phyloP scores from a whole-genome alignment of 23 tunicate genomes.

The Halocynthia aurantium region DNA sequence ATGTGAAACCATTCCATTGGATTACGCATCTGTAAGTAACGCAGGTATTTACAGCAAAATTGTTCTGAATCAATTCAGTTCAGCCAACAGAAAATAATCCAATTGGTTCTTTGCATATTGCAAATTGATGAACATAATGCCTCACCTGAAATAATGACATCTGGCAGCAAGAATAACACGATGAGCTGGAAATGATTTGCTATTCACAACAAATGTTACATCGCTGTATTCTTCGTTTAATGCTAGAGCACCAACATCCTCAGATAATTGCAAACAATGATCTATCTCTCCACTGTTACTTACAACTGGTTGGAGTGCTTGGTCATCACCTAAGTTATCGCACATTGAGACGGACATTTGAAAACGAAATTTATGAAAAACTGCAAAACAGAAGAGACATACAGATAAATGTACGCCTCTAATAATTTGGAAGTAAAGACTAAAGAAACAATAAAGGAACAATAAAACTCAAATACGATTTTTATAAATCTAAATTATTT shows the following conservation, averaged over 20 bases:
- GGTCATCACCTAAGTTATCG: slow-evolving; percentile 13
- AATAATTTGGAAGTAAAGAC: too few relatives aligned
- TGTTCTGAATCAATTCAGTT: background rate
- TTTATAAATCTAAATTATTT: too few relatives aligned
- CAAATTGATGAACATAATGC: background rate
- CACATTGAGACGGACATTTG: slow-evolving; percentile 23
- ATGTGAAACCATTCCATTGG: background rate
- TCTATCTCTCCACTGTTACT: slow-evolving; percentile 35
- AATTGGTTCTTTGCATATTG: background rate
- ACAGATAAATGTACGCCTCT: too few relatives aligned
- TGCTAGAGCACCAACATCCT: slow-evolving; percentile 61
- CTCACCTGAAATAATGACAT: slow-evolving; percentile 61
- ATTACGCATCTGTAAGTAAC: background rate
- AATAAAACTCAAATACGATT: too few relatives aligned
- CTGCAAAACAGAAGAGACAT: too few relatives aligned
- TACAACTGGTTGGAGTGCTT: background rate
- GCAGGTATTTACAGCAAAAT: background rate
- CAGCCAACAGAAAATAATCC: background rate
- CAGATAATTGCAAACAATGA: slow-evolving; percentile 59
- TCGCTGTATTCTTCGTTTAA: slow-evolving; percentile 64
- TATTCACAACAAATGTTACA: slow-evolving; percentile 79
- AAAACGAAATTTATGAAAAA: too few relatives aligned
- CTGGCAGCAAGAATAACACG: slow-evolving; percentile 85
- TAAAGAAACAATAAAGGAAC: too few relatives aligned
- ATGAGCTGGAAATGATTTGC: slow-evolving; percentile 67